Evolutionary conservation across 2,888 invertebrate genomes (phyloP).

Genomic region (Caenorhabditis plicata): DNA sequence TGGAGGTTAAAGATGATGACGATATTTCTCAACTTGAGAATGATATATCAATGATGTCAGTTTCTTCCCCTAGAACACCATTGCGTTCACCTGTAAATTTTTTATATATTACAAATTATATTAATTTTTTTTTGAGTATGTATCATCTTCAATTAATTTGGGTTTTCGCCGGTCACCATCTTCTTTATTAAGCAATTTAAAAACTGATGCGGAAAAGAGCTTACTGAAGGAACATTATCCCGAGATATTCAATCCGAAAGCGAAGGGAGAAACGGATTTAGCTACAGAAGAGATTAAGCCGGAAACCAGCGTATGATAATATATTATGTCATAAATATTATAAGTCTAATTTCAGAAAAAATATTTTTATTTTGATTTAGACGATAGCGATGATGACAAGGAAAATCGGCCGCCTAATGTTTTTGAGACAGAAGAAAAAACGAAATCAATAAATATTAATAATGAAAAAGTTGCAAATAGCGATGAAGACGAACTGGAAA

Average conservation of each 20-base stretch:
- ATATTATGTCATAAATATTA: too few relatives aligned
- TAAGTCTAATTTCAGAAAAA: constrained; percentile 9
- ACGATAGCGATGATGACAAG: constrained; percentile 13
- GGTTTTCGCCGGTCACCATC: too few relatives aligned
- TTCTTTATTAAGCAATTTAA: too few relatives aligned
- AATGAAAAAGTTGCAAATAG: neutral
- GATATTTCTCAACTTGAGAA: constrained; percentile 21
- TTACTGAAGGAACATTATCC: too few relatives aligned
- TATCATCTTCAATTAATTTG: too few relatives aligned
- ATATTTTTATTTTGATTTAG: constrained; percentile 6
- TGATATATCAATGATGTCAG: constrained; percentile 29
- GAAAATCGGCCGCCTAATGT: constrained; percentile 12
- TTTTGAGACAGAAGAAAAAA: neutral
- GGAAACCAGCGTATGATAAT: too few relatives aligned
- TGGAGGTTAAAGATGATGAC: too few relatives aligned
- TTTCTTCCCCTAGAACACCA: constrained; percentile 14
- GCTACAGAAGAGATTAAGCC: too few relatives aligned
- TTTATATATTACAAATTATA: neutral
- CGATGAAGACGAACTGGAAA: constrained; percentile 1
- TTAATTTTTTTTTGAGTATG: neutral
- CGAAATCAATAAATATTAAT: neutral
- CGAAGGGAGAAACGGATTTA: too few relatives aligned
- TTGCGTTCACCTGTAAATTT: neutral
- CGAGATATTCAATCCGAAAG: too few relatives aligned
- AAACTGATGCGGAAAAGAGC: too few relatives aligned